Percentiles rank a stretch among this genome's conserved stretches.
These are phyloP conservation scores for Manacus vitellinus DNA, from an alignment of 2,113 vertebrate species.

Conservation along the genomic window DNA sequence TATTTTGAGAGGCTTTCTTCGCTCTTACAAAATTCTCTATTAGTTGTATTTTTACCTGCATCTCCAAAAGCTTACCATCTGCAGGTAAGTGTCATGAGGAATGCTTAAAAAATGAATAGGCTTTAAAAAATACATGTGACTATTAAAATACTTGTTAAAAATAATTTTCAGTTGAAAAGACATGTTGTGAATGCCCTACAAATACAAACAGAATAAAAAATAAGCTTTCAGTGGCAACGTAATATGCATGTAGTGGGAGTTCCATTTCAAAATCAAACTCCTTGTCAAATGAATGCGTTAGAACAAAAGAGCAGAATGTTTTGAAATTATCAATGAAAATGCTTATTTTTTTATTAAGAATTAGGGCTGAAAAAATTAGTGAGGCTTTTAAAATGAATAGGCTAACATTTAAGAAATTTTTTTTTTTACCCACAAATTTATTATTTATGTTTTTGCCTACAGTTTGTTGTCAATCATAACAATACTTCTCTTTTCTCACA, in stretches of 20 bases:
- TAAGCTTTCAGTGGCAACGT: background rate
- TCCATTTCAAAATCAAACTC: background rate
- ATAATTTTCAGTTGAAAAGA: background rate
- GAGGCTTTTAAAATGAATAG: background rate
- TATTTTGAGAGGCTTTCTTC: background rate
- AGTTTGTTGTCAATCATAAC: background rate
- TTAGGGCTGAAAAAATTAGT: background rate
- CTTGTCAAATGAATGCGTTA: background rate
- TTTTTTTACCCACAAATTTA: background rate
- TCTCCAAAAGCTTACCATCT: background rate
- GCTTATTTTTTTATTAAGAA: background rate
- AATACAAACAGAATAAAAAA: background rate
- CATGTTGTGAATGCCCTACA: background rate
- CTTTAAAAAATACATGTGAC: background rate
- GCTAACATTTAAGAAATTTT: background rate
- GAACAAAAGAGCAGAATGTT: background rate
- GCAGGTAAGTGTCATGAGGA: background rate
- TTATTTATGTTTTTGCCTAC: background rate
- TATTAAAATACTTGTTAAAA: background rate
- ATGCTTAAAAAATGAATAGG: background rate
- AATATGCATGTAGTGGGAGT: background rate
- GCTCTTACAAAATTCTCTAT: background rate
- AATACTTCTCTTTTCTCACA: slow-evolving; percentile 30
- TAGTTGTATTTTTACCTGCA: background rate
- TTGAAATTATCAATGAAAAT: background rate